Conservation (phyloP, 2,113 vertebrate genomes). For the Tetrao urogallus region DNA sequence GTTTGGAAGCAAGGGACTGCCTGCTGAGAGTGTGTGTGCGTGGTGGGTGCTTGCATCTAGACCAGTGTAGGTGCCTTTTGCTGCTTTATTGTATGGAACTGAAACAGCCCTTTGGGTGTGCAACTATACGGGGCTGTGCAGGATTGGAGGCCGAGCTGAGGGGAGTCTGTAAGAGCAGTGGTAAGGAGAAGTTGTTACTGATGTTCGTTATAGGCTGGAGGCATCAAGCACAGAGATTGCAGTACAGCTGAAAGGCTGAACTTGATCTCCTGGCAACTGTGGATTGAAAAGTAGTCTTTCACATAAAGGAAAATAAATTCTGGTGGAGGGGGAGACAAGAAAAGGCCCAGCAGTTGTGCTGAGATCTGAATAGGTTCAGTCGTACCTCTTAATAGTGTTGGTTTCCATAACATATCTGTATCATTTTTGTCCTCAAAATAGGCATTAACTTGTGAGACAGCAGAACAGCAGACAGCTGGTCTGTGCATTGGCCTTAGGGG, state of each 20-base stretch:
- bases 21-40: not conserved
- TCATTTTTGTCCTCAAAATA: not conserved
- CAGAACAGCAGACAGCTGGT: not conserved
- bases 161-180: not conserved
- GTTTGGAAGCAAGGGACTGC: not conserved
- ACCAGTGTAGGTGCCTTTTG: not conserved
- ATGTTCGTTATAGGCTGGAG: not conserved
- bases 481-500: not conserved
- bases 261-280: not conserved
- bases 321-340: not conserved
- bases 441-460: not conserved
- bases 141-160: not conserved
- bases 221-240: not conserved
- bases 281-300: not conserved
- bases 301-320: not conserved
- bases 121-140: not conserved
- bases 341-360: not conserved
- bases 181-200: not conserved
- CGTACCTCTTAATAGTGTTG: not conserved
- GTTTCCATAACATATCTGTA: fast-evolving
- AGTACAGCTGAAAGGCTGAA: not conserved
- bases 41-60: not conserved
- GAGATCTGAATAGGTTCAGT: not conserved
- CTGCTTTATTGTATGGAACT: not conserved
- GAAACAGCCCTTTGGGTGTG: not conserved